Evolutionary conservation across 2,797 vertebrate genomes (phyloP).

Genomic region (Semaprochilodus insignis): DNA sequence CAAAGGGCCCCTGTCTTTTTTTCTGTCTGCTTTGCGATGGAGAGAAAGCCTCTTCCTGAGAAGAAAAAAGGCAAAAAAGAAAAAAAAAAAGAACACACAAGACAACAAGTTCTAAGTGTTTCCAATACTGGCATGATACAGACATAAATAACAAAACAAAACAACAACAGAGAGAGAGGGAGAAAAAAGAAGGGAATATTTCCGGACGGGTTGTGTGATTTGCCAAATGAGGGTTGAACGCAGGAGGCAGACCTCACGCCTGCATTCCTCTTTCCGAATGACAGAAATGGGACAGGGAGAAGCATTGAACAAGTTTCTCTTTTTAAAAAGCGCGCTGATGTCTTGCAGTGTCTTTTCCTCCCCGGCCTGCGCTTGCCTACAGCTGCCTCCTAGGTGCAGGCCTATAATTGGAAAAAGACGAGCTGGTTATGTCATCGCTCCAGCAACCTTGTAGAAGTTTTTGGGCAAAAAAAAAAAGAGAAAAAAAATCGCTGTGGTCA

Average conservation of each 20-base stretch:
- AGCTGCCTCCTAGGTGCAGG: slow-evolving; percentile 36
- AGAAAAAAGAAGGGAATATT: not conserved
- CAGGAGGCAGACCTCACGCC: not conserved
- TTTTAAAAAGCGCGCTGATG: slow-evolving; percentile 57
- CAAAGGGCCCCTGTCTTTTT: slow-evolving; percentile 13
- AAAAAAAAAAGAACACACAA: slow-evolving; percentile 9
- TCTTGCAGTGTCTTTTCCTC: slow-evolving; percentile 61
- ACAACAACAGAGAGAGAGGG: not conserved
- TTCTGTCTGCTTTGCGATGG: not conserved
- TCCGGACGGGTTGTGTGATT: slow-evolving; percentile 26
- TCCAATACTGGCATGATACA: not conserved
- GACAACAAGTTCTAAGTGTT: slow-evolving; percentile 19
- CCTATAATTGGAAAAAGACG: slow-evolving; percentile 28
- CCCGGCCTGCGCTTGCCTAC: slow-evolving; percentile 31
- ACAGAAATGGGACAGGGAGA: slow-evolving; percentile 73
- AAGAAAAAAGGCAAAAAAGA: not conserved
- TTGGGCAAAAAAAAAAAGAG: not conserved
- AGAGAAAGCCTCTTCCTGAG: not conserved
- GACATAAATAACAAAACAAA: slow-evolving; percentile 34
- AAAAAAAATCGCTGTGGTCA: slow-evolving; percentile 5
- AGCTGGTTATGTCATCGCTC: slow-evolving; percentile 31
- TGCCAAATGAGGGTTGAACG: slow-evolving; percentile 57
- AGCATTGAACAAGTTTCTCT: slow-evolving; percentile 42
- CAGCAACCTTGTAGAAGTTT: slow-evolving; percentile 17
- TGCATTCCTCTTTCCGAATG: slow-evolving; percentile 65